Evolutionary conservation across 2,888 invertebrate genomes (phyloP), one percentile per base, ranked within the genome.

Genomic region (Tanypteryx hageni): DNA sequence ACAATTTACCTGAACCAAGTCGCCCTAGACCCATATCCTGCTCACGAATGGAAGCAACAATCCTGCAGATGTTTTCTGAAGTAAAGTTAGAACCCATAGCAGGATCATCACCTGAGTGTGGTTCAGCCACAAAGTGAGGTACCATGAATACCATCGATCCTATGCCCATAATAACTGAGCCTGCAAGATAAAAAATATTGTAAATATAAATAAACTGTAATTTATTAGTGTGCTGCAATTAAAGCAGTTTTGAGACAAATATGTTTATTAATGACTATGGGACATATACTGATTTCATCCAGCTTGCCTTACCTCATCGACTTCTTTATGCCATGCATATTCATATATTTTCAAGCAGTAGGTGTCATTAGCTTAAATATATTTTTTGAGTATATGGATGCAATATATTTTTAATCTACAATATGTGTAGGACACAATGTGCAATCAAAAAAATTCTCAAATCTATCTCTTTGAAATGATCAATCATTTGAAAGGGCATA

Each of bases 141-240:
- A 99, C 96, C 95, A 98, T 98, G 95, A 99, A 99, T 94, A 99
- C 97, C 94, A 99, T 96, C 81, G 99, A 98, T 0, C 99, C 99
- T 94, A 98, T 96, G 93, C 98, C 99, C 98, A 99, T 99, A 94
- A 99, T 97, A 92, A 99, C 97, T 92, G 98, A 98, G 94, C 98
- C 97, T 97, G 94, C 14, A 93, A 94, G 93, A 92, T 92, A 92
- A 93, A 68, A 44, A 86, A 44, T 1, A 44, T 27, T 89, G 0
- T 57, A 76, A 64, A 68, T 31, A 9, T 11, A 10, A 85, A n/a
- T 27, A 92, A 92, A n/a, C 0, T 92, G 8, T n/a, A 89, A 92
- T 22, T n/a, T 59, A 18, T 27, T 44, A 86, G 8, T n/a, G n/a
- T 64, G 10, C 59, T 11, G 14, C 9, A 59, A 59, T 59, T 59